Base-by-base conservation (phyloP, 2,797 vertebrate species). In the Microchirus variegatus region DNA sequence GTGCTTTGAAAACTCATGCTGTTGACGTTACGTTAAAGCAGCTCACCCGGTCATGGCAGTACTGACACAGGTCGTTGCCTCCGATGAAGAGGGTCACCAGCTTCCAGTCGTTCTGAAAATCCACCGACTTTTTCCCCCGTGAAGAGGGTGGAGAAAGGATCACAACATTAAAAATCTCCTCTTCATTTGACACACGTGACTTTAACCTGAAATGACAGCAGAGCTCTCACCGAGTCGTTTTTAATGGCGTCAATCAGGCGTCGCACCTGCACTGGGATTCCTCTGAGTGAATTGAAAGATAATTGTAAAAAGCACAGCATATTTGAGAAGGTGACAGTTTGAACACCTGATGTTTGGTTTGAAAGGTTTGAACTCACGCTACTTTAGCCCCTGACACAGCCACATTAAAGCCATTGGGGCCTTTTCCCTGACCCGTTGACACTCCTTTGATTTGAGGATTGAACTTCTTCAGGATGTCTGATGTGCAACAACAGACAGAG, bases 391-490 rank as follows among this genome's bases (percentile, higher is more conserved):
- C 95, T 19, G 84, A 79, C 10, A 88, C 73, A 0, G 96, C 96
- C 72, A 94, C 79, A 0, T 98, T 99, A 66, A 99, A 96, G 52
- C 94, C 95, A 11, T 84, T 88, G 10, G 80, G 87, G 5, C 9
- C 3, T 53, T 70, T 85, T 10, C 75, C 80, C n/a, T 11, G 64
- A 1, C 95, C 94, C 0, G 71, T 89, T 51, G 97, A 97, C 78
- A 92, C 91, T 44, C 97, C 97, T 36, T 90, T 85, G 63, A 99
- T 69, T n/a, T 83, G 40, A 0, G 95, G 91, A 63, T 93, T 98
- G 89, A 98, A 99, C 83, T 94, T 96, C 90, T 90, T 97, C 31
- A 99, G 80, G 65, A 99, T 97, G 70, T 99, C 97, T 99, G 78
- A 76, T 56, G 38, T 17, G 10, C 59, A 68, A 46, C 44, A 63